Base-by-base conservation (phyloP, 2,113 vertebrate genomes). In the Narcine bancroftii region DNA sequence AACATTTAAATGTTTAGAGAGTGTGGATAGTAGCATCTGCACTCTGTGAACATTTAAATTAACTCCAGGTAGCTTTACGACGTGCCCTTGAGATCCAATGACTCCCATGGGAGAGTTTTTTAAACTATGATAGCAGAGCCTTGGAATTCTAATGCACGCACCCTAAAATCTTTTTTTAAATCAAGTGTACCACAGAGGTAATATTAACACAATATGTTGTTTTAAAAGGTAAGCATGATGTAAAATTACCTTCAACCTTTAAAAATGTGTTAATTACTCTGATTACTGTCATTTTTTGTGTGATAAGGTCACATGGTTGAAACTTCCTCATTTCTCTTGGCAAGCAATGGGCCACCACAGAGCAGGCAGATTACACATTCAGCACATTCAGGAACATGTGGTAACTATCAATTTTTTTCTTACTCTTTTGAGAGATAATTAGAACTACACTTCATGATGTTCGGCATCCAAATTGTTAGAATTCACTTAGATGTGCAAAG, bases 11-110 rank as follows among this genome's bases (percentile, higher is more conserved):
- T 87, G 81, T 87, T 87, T 21, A 60, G 81, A 87, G 53, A 60
- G 53, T 63, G 17, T n/a, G n/a, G 53, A 87, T 87, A n/a, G 53
- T 36, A 60, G 81, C 39, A 50, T n/a, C 50, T 85, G 81, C 50
- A 60, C 81, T 85, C 81, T 85, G 76, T 79, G 81, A 87, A 60
- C 81, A 87, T 24, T 87, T 63, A 87, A 87, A 87, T 87, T 63
- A 87, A 87, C 81, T 87, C 53, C 81, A 63, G 53, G n/a, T 87
- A 36, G 81, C 53, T 60, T 87, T 87, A 87, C n/a, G 3, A 60
- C 2, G n/a, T 60, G 17, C 53, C 53, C 81, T n/a, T 9, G 53
- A 36, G 53, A 60, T 60, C 53, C 81, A 87, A 87, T 33, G n/a
- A 60, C n/a, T 87, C 81, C n/a, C 77, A 5, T 6, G 53, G 53